These are phyloP conservation scores for Bovichtus variegatus DNA, from an alignment of 2,797 vertebrate species.

Conservation along the genomic window DNA sequence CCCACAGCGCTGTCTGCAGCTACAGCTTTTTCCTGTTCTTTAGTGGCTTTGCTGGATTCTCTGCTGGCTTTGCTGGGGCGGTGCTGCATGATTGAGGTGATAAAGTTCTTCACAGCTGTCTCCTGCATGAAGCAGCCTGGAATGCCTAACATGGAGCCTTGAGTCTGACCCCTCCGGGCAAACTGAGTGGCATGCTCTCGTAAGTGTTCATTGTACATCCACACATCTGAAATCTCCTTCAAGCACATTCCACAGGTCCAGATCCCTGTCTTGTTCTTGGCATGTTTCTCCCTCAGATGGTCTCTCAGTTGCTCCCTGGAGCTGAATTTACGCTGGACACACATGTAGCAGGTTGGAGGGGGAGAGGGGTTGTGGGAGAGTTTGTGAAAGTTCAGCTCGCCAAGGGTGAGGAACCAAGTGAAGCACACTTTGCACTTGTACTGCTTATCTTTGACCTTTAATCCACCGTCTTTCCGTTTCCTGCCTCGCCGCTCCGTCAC, in stretches of 20 bases:
- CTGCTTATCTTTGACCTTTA: conserved; percentile 91
- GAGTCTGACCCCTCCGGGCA: conserved; percentile 91
- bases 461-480: conserved; percentile 81
- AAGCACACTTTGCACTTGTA: conserved; percentile 98
- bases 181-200: conserved; percentile 96
- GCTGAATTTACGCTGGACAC: conserved; percentile 97
- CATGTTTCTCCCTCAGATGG: conserved; percentile 95
- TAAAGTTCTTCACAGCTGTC: conserved; percentile 89
- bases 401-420: conserved; percentile 94
- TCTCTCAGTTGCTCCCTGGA: conserved; percentile 95
- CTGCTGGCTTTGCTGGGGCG: conserved; percentile 84
- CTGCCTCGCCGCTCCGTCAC: conserved; percentile 80
- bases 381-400: conserved; percentile 96
- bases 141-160: conserved; percentile 89
- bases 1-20: conserved; percentile 62
- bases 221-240: conserved; percentile 95
- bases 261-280: conserved; percentile 92
- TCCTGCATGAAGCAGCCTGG: conserved; percentile 89
- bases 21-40: conserved; percentile 76
- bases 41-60: conserved; percentile 69
- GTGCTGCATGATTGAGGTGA: conserved; percentile 90
- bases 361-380: conserved; percentile 96
- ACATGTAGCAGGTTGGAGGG: conserved; percentile 99
- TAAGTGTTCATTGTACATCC: conserved; percentile 99
- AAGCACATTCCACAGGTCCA: conserved; percentile 99